These are phyloP conservation scores for Hucho hucho DNA, from an alignment of 2,113 vertebrate species.

Conservation along the genomic window DNA sequence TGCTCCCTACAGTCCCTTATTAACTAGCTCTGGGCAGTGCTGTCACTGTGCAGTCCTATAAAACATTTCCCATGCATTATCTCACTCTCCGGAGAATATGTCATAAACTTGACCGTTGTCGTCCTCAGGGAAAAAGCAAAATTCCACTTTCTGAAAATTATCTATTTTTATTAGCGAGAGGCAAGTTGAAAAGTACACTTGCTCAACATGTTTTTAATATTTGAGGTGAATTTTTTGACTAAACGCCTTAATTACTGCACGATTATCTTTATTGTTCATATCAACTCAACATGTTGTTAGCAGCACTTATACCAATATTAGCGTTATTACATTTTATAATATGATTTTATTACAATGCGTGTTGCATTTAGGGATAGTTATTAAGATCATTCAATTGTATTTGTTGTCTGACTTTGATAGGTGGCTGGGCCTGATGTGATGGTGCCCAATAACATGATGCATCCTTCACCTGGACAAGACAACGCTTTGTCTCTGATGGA, in stretches of 20 bases:
- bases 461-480: constrained; percentile 84
- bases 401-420: constrained; percentile 68
- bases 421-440: constrained; percentile 87
- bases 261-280: background rate
- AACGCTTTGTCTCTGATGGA: constrained; percentile 81
- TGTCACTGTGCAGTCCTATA: constrained; percentile 4
- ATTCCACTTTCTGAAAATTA: constrained; percentile 21
- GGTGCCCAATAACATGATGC: constrained; percentile 84
- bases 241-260: background rate
- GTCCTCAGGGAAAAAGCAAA: constrained; percentile 2
- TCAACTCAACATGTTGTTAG: no score
- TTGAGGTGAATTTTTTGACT: background rate
- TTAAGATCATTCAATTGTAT: no score
- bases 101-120: constrained; percentile 24
- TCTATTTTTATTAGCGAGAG: constrained; percentile 9
- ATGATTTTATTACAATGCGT: background rate
- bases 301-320: background rate
- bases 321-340: background rate
- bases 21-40: constrained; percentile 7
- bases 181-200: constrained; percentile 3
- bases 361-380: background rate
- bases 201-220: no score
- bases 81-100: constrained; percentile 17
- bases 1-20: constrained; percentile 18
- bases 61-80: constrained; percentile 31